Conservation (phyloP, 2,797 vertebrate species). For the Microhierax caerulescens region DNA sequence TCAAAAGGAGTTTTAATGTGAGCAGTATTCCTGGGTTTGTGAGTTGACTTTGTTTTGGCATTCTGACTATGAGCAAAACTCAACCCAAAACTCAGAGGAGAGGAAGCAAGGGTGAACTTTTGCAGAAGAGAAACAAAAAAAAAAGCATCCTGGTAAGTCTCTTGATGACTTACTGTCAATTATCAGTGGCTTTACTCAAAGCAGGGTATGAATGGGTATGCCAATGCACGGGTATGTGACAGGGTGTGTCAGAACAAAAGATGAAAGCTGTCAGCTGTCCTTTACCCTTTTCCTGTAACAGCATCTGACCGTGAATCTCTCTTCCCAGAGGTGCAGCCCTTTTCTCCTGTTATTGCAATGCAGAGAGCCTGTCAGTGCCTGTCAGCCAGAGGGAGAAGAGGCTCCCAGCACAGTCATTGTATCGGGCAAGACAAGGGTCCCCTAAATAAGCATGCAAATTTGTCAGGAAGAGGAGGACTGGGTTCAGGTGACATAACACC, state of each 20-base stretch:
- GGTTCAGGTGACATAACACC: neutral
- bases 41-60: neutral
- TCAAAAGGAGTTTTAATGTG: neutral
- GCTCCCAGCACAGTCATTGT: neutral
- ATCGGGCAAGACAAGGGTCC: neutral
- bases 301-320: neutral
- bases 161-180: neutral
- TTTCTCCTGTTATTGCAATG: neutral
- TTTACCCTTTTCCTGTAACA: neutral
- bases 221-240: neutral
- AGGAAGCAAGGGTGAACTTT: neutral
- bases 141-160: neutral
- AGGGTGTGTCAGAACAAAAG: neutral
- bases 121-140: neutral
- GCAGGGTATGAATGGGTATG: neutral
- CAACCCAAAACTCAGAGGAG: neutral
- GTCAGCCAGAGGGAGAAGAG: neutral
- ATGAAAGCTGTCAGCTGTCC: neutral
- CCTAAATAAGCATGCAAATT: neutral
- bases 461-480: neutral
- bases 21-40: neutral
- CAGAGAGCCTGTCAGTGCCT: neutral
- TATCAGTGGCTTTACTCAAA: neutral
- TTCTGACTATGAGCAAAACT: neutral
- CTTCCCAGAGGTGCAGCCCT: neutral